Conservation (phyloP, 2,113 vertebrate genomes). For the Scytalopus superciliaris region DNA sequence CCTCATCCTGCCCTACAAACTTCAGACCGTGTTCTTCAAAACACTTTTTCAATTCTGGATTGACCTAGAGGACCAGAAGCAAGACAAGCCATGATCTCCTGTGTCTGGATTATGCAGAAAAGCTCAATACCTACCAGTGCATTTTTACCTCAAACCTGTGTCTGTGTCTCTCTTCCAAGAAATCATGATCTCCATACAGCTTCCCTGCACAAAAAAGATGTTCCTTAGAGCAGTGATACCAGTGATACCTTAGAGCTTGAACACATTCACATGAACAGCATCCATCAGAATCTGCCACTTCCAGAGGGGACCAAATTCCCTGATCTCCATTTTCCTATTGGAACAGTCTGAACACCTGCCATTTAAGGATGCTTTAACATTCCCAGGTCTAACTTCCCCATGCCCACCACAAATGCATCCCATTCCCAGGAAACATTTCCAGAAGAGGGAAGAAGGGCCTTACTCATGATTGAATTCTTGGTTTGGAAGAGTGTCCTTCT, state of each 20-base stretch:
- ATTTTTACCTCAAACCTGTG: conserved; percentile 91
- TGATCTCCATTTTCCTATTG: background rate
- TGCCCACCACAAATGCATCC: fast-evolving
- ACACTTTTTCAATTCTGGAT: conserved; percentile 87
- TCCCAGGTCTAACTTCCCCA: background rate
- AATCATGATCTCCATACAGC: conserved; percentile 87
- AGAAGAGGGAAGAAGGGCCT: conserved; percentile 28
- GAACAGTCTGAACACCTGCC: background rate
- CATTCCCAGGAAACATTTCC: background rate
- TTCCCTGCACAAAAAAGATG: conserved; percentile 74
- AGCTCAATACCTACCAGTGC: background rate
- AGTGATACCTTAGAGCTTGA: no score
- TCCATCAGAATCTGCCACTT: background rate
- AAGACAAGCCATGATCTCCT: background rate
- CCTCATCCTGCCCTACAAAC: conserved; percentile 93
- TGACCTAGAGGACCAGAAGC: conserved; percentile 78
- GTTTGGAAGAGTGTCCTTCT: conserved; percentile 91
- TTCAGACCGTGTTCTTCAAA: conserved; percentile 88
- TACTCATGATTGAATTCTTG: conserved; percentile 88
- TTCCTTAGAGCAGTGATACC: background rate
- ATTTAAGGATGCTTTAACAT: background rate
- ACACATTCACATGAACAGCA: background rate
- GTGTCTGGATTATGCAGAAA: background rate
- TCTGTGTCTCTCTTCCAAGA: conserved; percentile 92
- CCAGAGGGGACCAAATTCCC: background rate